Evolutionary conservation across 2,797 vertebrate species (phyloP).

Genomic region (Leptoclinus maculatus): DNA sequence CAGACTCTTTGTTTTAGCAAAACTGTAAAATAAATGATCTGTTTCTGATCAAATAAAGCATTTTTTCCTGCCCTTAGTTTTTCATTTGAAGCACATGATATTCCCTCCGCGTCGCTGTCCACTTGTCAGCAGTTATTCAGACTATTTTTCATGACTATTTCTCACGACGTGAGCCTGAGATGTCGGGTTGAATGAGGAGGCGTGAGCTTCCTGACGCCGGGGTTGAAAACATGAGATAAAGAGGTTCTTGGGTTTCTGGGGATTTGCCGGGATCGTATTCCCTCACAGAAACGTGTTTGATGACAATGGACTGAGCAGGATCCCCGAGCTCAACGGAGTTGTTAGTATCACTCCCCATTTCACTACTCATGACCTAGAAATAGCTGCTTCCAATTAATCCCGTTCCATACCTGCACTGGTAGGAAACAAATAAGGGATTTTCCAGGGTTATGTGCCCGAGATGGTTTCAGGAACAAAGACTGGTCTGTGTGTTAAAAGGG

Average conservation of each 20-base stretch:
- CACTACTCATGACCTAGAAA: slow-evolving; percentile 59
- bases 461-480: slow-evolving; percentile 15
- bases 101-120: neutral
- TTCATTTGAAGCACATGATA: slow-evolving; percentile 5
- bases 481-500: neutral
- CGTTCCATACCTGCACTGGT: slow-evolving; percentile 46
- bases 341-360: slow-evolving; percentile 57
- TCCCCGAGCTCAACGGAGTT: slow-evolving; percentile 51
- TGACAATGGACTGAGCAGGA: slow-evolving; percentile 44
- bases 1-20: slow-evolving; percentile 9
- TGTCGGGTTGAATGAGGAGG: slow-evolving; percentile 35
- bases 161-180: slow-evolving; percentile 21
- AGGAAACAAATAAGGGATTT: slow-evolving; percentile 31
- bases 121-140: slow-evolving; percentile 1
- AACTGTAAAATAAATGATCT: slow-evolving; percentile 24
- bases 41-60: slow-evolving; percentile 32
- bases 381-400: slow-evolving; percentile 54
- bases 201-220: slow-evolving; percentile 34
- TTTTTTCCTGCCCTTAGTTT: neutral
- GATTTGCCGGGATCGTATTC: slow-evolving; percentile 71
- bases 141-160: slow-evolving; percentile 12
- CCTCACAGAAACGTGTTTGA: slow-evolving; percentile 57
- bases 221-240: slow-evolving; percentile 57
- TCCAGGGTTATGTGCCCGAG: neutral
- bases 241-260: slow-evolving; percentile 68